These are phyloP conservation scores for Tubulanus polymorphus DNA, from an alignment of 2,888 invertebrate genomes.

Conservation along the genomic window DNA sequence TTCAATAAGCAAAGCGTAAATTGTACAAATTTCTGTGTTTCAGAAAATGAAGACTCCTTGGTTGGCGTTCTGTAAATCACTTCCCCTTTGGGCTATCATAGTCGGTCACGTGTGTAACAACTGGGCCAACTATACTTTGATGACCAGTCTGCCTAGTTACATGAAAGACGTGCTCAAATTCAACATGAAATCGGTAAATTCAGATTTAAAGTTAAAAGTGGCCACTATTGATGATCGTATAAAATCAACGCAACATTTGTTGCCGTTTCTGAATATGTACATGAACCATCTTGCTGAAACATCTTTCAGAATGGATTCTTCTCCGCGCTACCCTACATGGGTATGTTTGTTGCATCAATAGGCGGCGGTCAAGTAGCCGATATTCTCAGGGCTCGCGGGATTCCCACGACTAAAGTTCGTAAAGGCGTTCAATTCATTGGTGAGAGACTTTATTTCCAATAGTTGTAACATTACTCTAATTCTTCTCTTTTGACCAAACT, in stretches of 20 bases:
- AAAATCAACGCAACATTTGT: too few relatives aligned
- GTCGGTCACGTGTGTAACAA: constrained; percentile 53
- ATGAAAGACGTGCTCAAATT: constrained; percentile 52
- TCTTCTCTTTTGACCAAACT: neutral
- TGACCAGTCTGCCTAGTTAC: constrained; percentile 54
- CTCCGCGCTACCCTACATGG: constrained; percentile 80
- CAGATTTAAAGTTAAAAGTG: too few relatives aligned
- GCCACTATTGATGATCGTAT: too few relatives aligned
- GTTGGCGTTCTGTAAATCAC: constrained; percentile 19
- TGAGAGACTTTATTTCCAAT: too few relatives aligned
- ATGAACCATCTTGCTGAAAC: too few relatives aligned
- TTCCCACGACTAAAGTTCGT: constrained; percentile 31
- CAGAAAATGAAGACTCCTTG: too few relatives aligned
- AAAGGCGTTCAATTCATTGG: constrained; percentile 31
- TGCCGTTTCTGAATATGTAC: too few relatives aligned
- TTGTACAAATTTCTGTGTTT: too few relatives aligned
- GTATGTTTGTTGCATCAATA: constrained; percentile 68
- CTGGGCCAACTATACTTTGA: constrained; percentile 56
- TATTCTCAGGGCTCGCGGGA: constrained; percentile 59
- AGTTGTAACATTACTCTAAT: too few relatives aligned
- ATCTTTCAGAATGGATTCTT: constrained; percentile 73
- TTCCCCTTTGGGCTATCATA: constrained; percentile 49
- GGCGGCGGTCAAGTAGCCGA: constrained; percentile 55
- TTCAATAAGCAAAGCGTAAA: too few relatives aligned
- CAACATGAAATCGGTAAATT: constrained; percentile 42